phyloP scores from a whole-genome alignment of 2,888 invertebrate species.

The Leucophenga maculata region DNA sequence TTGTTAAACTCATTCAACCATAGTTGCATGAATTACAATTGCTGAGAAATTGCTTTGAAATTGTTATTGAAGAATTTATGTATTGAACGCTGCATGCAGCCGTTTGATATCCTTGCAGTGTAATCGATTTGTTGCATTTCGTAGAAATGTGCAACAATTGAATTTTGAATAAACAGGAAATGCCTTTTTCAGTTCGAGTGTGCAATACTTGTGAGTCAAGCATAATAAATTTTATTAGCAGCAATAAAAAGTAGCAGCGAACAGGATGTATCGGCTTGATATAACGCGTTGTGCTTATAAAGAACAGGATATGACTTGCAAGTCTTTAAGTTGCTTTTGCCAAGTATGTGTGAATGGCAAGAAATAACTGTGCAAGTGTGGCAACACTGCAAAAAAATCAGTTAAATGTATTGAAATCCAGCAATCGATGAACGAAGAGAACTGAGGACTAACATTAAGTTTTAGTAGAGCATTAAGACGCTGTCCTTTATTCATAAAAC shows the following conservation, averaged over 20 bases:
- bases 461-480: too few relatives aligned
- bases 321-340: background rate
- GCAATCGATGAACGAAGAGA: too few relatives aligned
- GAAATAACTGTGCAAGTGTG: too few relatives aligned
- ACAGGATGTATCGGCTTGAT: slow-evolving; percentile 16
- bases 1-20: slow-evolving; percentile 38
- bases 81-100: background rate
- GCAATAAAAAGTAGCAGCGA: slow-evolving; percentile 33
- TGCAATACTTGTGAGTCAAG: slow-evolving; percentile 21
- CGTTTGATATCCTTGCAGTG: background rate
- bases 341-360: too few relatives aligned
- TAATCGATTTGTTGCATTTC: slow-evolving; percentile 9
- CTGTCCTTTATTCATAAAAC: too few relatives aligned
- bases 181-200: slow-evolving; percentile 30
- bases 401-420: too few relatives aligned
- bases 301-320: slow-evolving; percentile 9
- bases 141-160: slow-evolving; percentile 35
- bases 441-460: too few relatives aligned
- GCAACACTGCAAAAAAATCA: too few relatives aligned
- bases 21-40: slow-evolving; percentile 30
- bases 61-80: slow-evolving; percentile 14
- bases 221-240: slow-evolving; percentile 29
- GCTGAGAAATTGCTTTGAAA: slow-evolving; percentile 22
- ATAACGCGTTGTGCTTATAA: background rate
- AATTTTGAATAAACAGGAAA: slow-evolving; percentile 41